These are phyloP conservation scores for Procambarus clarkii DNA, from an alignment of 1,140 invertebrate species.

Conservation along the genomic window DNA sequence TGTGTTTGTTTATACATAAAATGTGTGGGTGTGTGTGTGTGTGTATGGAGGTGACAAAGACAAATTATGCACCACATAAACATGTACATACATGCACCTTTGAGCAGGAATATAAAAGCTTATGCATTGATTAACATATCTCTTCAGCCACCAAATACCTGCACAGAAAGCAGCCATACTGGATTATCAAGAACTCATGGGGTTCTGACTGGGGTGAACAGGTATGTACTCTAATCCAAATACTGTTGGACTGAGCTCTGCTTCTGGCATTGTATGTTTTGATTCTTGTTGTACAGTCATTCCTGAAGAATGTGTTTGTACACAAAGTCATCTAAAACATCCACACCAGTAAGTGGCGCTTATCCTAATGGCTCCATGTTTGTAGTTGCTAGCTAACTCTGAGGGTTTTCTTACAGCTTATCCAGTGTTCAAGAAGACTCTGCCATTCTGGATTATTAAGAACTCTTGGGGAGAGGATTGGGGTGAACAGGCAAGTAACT, in stretches of 20 bases:
- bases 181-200: slow-evolving; percentile 97
- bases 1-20: no score
- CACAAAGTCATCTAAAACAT: not conserved
- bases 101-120: no score
- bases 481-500: slow-evolving; percentile 81
- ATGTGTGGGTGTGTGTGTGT: no score
- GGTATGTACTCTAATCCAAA: slow-evolving; percentile 75
- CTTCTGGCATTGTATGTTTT: not conserved
- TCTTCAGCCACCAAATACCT: slow-evolving; percentile 69
- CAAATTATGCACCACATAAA: no score
- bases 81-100: no score
- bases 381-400: slow-evolving; percentile 23
- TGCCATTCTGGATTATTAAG: slow-evolving; percentile 94
- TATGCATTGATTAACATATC: not conserved
- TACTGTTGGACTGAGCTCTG: not conserved
- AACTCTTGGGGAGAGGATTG: slow-evolving; percentile 93
- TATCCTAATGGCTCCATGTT: not conserved
- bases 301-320: not conserved
- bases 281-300: not conserved
- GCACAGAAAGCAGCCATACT: slow-evolving; percentile 82
- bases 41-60: no score
- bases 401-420: slow-evolving; percentile 66
- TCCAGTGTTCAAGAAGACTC: slow-evolving; percentile 70
- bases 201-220: slow-evolving; percentile 88
- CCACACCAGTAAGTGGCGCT: not conserved